A percentile compares a stretch with the other conserved stretches of the same genome.
Evolutionary conservation across 1,140 invertebrate genomes (phyloP).

Genomic region (Drosophila dunni): DNA sequence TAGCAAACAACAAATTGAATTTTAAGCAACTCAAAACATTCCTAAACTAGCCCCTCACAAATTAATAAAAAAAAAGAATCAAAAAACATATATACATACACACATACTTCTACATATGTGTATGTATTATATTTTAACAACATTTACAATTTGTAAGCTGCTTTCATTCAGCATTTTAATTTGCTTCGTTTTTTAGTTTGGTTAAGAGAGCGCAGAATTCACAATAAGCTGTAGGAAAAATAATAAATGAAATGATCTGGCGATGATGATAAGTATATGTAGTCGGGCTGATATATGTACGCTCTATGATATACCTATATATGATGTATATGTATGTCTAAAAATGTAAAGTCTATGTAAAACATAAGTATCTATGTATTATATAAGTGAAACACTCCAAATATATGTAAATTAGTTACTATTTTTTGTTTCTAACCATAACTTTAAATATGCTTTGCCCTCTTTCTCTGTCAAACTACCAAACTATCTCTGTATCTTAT

Average conservation of each 20-base stretch:
- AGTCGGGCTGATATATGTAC: conserved; percentile 46
- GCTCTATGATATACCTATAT: conserved; percentile 48
- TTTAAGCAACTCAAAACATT: conserved; percentile 60
- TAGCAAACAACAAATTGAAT: conserved; percentile 24
- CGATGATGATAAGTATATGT: conserved; percentile 18
- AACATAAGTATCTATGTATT: conserved; percentile 71
- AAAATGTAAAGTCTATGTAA: conserved; percentile 75
- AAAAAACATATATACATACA: conserved; percentile 55
- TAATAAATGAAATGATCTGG: conserved; percentile 44
- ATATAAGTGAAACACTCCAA: conserved; percentile 76
- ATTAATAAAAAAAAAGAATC: conserved; percentile 73
- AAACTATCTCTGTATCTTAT: conserved; percentile 8
- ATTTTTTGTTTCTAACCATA: conserved; percentile 22
- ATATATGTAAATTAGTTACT: conserved; percentile 77
- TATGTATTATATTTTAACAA: conserved; percentile 31
- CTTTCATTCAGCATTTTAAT: conserved; percentile 43
- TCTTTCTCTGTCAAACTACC: conserved; percentile 1
- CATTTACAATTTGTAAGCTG: conserved; percentile 52
- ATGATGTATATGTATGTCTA: conserved; percentile 67
- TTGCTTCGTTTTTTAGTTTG: conserved; percentile 58
- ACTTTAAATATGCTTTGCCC: conserved; percentile 61
- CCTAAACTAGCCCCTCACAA: conserved; percentile 65
- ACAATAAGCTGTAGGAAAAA: conserved; percentile 63
- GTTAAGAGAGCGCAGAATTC: conserved; percentile 54
- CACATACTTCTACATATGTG: conserved; percentile 38